These are phyloP conservation scores for Drosophila sturtevanti DNA, from an alignment of 1,140 invertebrate genomes.

Conservation along the genomic window DNA sequence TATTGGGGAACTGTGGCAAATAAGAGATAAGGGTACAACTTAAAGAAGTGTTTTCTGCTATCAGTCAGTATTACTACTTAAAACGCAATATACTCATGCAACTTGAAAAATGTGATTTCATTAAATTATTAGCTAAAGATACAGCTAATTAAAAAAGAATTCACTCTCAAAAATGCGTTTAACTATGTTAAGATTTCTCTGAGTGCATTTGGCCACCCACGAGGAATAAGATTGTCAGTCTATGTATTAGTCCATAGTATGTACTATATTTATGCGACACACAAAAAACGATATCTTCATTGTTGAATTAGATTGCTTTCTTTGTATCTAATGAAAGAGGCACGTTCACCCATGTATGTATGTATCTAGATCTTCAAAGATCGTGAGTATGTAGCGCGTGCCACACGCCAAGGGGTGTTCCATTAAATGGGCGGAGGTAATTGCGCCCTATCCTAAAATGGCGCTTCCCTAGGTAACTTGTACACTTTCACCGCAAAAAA, in stretches of 20 bases:
- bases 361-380: slow-evolving; percentile 14
- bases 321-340: slow-evolving; percentile 46
- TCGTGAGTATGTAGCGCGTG: slow-evolving; percentile 50
- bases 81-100: too few relatives aligned
- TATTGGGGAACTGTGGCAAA: too few relatives aligned
- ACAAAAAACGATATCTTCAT: slow-evolving; percentile 26
- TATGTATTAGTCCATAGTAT: background rate
- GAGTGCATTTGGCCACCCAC: background rate
- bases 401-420: slow-evolving; percentile 50
- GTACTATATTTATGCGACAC: background rate
- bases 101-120: too few relatives aligned
- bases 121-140: too few relatives aligned
- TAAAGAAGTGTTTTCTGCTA: too few relatives aligned
- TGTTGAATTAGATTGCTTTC: slow-evolving; percentile 47
- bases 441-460: slow-evolving; percentile 37
- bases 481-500: slow-evolving; percentile 74
- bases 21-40: too few relatives aligned
- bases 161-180: too few relatives aligned
- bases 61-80: too few relatives aligned
- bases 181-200: background rate
- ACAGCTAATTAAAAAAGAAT: too few relatives aligned
- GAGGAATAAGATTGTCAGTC: background rate
- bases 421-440: slow-evolving; percentile 15
- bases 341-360: slow-evolving; percentile 38
- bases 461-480: slow-evolving; percentile 29